Percentiles rank a stretch among this genome's conserved stretches.
Evolutionary conservation across 2,888 invertebrate species (phyloP).

Genomic region (Perdita meconis): DNA sequence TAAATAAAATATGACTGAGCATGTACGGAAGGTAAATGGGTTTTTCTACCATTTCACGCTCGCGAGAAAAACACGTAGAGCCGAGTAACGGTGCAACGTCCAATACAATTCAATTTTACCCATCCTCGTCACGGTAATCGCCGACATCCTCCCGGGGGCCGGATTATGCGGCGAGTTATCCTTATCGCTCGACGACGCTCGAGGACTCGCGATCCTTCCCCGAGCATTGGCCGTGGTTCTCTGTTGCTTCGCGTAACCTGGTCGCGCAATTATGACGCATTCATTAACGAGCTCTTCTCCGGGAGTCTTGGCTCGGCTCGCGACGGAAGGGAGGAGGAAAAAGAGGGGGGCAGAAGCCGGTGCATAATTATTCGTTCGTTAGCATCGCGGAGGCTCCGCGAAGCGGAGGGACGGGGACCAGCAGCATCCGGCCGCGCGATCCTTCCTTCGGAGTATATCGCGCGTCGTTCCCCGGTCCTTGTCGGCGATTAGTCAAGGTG

Average conservation of each 20-base stretch:
- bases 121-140: constrained; percentile 2
- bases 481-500: constrained; percentile 55
- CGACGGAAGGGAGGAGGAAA: background rate
- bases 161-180: background rate
- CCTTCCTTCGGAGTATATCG: background rate
- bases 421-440: constrained; percentile 9
- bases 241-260: background rate
- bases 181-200: background rate
- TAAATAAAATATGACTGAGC: too few relatives aligned
- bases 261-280: constrained; percentile 10
- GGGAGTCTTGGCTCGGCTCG: background rate
- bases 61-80: too few relatives aligned
- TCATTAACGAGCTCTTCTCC: constrained; percentile 4
- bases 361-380: constrained; percentile 53
- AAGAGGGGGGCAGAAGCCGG: background rate
- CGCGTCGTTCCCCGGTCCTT: constrained; percentile 24
- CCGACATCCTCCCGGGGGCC: background rate
- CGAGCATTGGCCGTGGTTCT: too few relatives aligned
- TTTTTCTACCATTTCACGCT: too few relatives aligned
- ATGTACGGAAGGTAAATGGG: too few relatives aligned
- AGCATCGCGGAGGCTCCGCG: too few relatives aligned
- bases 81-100: background rate
- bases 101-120: constrained; percentile 12
- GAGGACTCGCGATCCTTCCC: too few relatives aligned
- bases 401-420: background rate